Percentiles rank a stretch among this genome's conserved stretches.
These are phyloP conservation scores for Triops cancriformis DNA, from an alignment of 1,140 invertebrate genomes.

Conservation along the genomic window DNA sequence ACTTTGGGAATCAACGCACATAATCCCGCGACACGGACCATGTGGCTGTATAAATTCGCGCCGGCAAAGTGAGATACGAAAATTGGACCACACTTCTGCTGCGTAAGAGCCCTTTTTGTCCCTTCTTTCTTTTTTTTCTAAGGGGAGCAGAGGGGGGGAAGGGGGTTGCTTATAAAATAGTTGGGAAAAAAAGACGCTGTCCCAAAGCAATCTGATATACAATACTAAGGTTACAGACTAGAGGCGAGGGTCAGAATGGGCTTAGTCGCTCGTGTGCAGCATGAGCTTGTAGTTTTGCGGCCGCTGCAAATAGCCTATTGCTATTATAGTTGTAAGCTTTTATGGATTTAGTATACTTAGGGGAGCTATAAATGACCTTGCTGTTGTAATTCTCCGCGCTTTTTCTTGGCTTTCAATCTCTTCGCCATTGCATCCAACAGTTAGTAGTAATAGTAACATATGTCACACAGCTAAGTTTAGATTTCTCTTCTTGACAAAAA, in stretches of 20 bases:
- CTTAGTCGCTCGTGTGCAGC: background rate
- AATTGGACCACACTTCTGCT: background rate
- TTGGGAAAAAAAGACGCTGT: background rate
- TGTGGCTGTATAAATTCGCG: background rate
- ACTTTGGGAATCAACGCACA: background rate
- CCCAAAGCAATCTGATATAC: background rate
- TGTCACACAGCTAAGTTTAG: background rate
- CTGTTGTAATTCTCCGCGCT: background rate
- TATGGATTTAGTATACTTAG: constrained; percentile 2
- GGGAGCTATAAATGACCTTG: background rate
- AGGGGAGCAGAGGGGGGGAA: background rate
- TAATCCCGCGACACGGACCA: background rate
- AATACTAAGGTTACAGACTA: background rate
- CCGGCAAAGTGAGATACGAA: background rate
- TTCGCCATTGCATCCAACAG: background rate
- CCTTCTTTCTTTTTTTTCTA: too few species aligned
- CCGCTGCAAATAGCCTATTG: constrained; percentile 2
- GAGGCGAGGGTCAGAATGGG: background rate
- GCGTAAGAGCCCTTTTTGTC: too few species aligned
- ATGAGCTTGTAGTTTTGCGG: constrained; percentile 2
- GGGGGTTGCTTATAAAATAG: background rate
- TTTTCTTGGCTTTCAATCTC: background rate
- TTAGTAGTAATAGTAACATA: background rate
- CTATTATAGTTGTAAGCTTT: constrained; percentile 14
- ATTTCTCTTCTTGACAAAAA: background rate